Conservation (phyloP, 2,797 vertebrate species). For the Paratrypauchen microcephalus region DNA sequence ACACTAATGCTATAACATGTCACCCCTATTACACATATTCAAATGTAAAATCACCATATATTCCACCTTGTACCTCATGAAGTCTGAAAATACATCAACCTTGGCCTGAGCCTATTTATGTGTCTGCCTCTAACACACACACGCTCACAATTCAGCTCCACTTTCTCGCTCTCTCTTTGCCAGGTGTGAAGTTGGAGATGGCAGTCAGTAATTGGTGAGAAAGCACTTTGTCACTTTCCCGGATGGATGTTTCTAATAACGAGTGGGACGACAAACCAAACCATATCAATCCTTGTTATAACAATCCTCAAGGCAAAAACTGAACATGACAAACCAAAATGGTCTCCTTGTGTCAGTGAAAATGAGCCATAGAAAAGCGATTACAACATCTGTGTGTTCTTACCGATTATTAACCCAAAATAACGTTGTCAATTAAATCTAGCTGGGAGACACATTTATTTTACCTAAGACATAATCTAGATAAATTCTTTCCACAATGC, state of each 20-base stretch:
- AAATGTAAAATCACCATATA: slow-evolving; percentile 18
- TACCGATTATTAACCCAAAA: slow-evolving; percentile 10
- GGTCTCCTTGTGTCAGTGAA: not conserved
- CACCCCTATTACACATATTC: not conserved
- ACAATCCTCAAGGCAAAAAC: slow-evolving; percentile 23
- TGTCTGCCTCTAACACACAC: slow-evolving; percentile 14
- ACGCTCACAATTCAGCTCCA: slow-evolving; percentile 15
- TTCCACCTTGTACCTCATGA: slow-evolving; percentile 36
- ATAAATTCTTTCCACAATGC: slow-evolving; percentile 1
- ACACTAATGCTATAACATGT: not conserved
- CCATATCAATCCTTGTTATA: slow-evolving; percentile 32
- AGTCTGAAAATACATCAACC: slow-evolving; percentile 42
- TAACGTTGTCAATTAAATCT: not conserved
- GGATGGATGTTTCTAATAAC: slow-evolving; percentile 61
- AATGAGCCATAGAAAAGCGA: slow-evolving; percentile 10
- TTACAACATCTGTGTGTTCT: not conserved
- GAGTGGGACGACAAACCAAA: slow-evolving; percentile 38
- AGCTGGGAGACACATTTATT: not conserved
- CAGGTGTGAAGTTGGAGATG: slow-evolving; percentile 72
- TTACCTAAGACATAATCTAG: slow-evolving; percentile 6
- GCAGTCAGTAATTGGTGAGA: slow-evolving; percentile 75
- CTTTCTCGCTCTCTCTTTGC: slow-evolving; percentile 51
- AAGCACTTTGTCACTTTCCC: slow-evolving; percentile 71
- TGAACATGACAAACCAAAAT: slow-evolving; percentile 25
- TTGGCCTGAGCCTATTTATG: slow-evolving; percentile 37